phyloP scores from a whole-genome alignment of 2,113 vertebrate species.

The Chloroceryle aenea region DNA sequence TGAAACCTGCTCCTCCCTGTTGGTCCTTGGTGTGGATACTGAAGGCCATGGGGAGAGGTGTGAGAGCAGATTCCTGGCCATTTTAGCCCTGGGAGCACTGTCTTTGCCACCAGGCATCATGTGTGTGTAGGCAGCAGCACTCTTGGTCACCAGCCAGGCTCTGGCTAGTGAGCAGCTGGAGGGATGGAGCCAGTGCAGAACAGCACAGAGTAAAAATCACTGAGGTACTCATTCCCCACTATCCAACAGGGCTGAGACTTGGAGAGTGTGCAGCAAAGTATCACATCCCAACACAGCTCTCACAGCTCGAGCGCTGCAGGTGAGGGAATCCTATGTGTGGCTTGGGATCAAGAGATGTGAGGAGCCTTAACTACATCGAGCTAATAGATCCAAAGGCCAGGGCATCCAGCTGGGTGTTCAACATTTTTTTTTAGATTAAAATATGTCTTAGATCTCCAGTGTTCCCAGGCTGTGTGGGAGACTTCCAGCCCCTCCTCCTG shows the following conservation, averaged over 20 bases:
- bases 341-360: background rate
- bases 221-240: accelerated
- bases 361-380: background rate
- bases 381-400: conserved; percentile 1
- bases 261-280: background rate
- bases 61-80: background rate
- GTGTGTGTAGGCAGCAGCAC: background rate
- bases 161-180: background rate
- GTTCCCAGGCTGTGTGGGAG: conserved; percentile 4
- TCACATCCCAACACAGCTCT: background rate
- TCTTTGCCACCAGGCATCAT: background rate
- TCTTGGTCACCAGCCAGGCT: background rate
- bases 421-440: background rate
- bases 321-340: background rate
- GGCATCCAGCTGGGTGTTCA: background rate
- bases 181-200: background rate
- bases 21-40: background rate
- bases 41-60: background rate
- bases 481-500: background rate
- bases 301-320: background rate
- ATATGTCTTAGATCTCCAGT: background rate
- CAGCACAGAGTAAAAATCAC: background rate
- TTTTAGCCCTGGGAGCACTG: background rate
- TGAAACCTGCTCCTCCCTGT: background rate
- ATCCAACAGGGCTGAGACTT: background rate